Base-by-base conservation (phyloP, 2,888 invertebrate species). In the Stenoptilia bipunctidactyla region DNA sequence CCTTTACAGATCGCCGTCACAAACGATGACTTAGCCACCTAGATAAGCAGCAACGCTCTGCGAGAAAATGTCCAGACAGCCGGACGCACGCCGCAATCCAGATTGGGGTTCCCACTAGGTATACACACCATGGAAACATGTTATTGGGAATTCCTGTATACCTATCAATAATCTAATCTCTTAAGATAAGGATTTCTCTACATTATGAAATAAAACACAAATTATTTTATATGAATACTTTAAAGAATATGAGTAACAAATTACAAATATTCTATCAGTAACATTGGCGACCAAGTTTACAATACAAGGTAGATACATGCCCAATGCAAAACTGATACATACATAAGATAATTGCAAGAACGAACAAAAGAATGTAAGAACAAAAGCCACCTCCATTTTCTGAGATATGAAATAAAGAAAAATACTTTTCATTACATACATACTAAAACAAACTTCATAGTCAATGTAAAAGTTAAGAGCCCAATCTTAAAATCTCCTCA, bases 201-300 rank as follows among this genome's bases (percentile, higher is more conserved):
- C 3, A 30, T 8, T 3, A 36, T 38, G 8, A 61, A 70, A 71
- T 68, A 55, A 76, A 75, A 74, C 53, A 59, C 40, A 45, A 58
- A 30, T 45, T 64, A 67, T 62, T 68, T 58, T 68, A 69, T 66
- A 75, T 75, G 69, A 66, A 75, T 75, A 76, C 66, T 70, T 59
- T 64, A 73, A 63, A 71, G 73, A 75, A 76, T 79, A 79, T 73
- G 49, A 62, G 55, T 67, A 79, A 80, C 69, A 77, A 74, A 77
- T 68, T 65, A 72, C 70, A 75, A 68, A 64, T 59, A 62, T 57
- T 66, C 51, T 61, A 66, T 64, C 77, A 74, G 71, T 63, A 61
- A 69, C 68, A 73, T 59, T 56, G 61, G 60, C 55, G 73, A 80
- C 79, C 80, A 64, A 69, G 82, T 66, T 76, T 75, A 67, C 77